Evolutionary conservation across 2,888 invertebrate genomes (phyloP).

Genomic region (Morinoia aosen): DNA sequence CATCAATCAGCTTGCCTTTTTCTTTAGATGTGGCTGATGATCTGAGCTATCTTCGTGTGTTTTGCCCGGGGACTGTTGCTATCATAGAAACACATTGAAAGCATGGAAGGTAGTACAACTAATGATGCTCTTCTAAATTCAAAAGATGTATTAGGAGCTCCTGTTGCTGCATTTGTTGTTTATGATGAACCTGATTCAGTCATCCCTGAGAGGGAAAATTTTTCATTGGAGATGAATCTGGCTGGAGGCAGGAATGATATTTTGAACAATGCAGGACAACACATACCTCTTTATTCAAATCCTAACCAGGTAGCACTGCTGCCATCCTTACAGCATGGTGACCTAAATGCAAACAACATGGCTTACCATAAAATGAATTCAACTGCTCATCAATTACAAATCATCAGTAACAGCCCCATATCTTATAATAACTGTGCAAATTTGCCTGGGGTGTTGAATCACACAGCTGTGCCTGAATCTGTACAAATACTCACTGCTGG

Average conservation of each 20-base stretch:
- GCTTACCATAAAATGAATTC: not conserved
- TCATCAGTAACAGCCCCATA: not conserved
- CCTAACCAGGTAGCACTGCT: not conserved
- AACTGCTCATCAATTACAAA: not conserved
- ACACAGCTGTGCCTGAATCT: not conserved
- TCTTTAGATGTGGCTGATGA: not conserved
- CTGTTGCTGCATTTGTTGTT: slow-evolving; percentile 2
- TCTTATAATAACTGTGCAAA: not conserved
- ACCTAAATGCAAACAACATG: not conserved
- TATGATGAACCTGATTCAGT: not conserved
- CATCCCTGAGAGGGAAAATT: not conserved
- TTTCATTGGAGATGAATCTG: not conserved
- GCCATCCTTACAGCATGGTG: not conserved
- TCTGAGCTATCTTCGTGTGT: not conserved
- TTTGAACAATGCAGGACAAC: not conserved
- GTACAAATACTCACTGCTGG: not conserved
- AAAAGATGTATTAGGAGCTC: slow-evolving; percentile 22
- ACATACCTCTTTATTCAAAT: not conserved
- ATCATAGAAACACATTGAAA: not conserved
- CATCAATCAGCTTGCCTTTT: not conserved
- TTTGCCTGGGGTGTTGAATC: not conserved
- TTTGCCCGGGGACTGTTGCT: not conserved
- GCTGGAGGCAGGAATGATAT: not conserved
- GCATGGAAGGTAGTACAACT: not conserved
- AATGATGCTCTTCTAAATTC: not conserved